Evolutionary conservation across 2,113 vertebrate species (phyloP), one percentile per base, ranked within the genome.

Genomic region (Patagioenas fasciata): DNA sequence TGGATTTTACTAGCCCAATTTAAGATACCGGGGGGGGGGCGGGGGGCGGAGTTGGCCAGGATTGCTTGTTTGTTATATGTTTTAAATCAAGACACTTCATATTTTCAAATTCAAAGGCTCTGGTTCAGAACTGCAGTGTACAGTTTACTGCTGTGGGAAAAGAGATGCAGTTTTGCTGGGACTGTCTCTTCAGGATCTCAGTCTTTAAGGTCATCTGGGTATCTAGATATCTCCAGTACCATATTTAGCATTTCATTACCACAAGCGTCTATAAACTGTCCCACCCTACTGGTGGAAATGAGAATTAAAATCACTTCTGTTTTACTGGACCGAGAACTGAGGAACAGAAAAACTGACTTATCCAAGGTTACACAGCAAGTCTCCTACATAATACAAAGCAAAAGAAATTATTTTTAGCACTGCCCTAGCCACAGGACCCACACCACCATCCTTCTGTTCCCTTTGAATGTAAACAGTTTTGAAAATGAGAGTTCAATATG

Each of bases 401-500:
- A 69, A 83, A 19, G 3, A 62, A 60, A 80, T 42, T 69, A 36
- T 58, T 80, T 84, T 85, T 62, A 75, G 34, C 1, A n/a, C 12
- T 65, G 12, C 61, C 77, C 24, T 57, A 53, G 50, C 29, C 60
- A 70, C 13, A 71, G 42, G 17, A 77, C 29, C 3, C 36, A 42
- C 6, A 78, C 1, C 9, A 36, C 23, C 29, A 91, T 79, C 71
- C 11, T 80, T 93, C 73, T 85, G 64, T 65, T 93, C 58, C 29
- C 66, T 80, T 74, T 67, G 77, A 97, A 83, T 53, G 72, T 84
- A 93, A 95, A 95, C 23, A 78, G 19, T 85, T 97, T 95, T 92
- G 88, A 97, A 96, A 97, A 96, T 87, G 36, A 92, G 86, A 96
- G 58, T 62, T 19, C 64, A 96, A 95, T 48, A 91, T 32, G 78